phyloP scores from a whole-genome alignment of 2,888 invertebrate genomes.

The Tethea ocularis region DNA sequence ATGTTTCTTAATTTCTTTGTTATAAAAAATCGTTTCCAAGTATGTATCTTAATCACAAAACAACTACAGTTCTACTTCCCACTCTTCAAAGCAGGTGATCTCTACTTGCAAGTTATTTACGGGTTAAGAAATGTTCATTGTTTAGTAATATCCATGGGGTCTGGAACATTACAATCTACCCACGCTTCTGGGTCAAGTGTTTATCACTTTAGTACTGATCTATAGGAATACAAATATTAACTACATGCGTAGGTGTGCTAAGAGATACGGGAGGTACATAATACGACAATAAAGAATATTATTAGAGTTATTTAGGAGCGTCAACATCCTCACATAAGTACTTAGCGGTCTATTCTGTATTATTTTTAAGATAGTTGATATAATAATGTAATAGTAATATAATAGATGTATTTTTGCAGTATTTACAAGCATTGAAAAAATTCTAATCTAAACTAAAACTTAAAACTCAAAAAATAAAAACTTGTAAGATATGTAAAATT shows the following conservation, averaged over 20 bases:
- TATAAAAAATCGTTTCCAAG: too few species aligned
- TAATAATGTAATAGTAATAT: too few species aligned
- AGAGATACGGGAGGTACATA: neutral
- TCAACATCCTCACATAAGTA: neutral
- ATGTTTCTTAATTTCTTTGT: too few species aligned
- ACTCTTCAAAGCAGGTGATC: neutral
- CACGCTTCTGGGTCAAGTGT: slow-evolving; percentile 3
- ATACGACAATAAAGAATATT: slow-evolving; percentile 1
- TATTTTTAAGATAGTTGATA: too few species aligned
- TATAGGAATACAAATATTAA: neutral
- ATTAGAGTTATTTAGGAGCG: neutral
- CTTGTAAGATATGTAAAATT: too few species aligned
- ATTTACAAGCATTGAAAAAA: too few species aligned
- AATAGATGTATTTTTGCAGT: too few species aligned
- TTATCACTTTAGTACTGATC: neutral
- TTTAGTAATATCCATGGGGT: neutral
- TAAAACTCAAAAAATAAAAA: too few species aligned
- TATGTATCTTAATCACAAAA: too few species aligned
- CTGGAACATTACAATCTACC: slow-evolving; percentile 1
- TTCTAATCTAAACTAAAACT: too few species aligned
- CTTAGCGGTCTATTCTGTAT: neutral
- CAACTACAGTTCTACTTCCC: neutral
- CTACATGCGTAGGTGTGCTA: neutral
- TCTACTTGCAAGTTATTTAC: neutral
- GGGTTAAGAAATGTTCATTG: neutral